Evolutionary conservation across 2,888 invertebrate species (phyloP), one percentile per base, ranked within the genome.

Genomic region (Brassicogethes aeneus): DNA sequence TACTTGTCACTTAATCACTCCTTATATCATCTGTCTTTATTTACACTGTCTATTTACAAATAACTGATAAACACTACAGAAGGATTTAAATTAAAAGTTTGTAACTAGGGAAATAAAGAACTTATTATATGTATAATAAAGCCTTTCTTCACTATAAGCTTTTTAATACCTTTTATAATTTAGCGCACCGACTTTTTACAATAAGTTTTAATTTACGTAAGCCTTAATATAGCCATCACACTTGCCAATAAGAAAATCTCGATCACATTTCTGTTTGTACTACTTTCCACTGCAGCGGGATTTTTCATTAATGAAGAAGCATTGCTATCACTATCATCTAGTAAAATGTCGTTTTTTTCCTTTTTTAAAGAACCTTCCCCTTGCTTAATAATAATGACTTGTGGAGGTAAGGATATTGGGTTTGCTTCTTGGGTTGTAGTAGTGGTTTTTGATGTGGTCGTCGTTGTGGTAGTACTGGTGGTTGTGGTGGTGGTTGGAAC

Each of bases 401-500:
- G 49, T 0, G 50, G 51, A 2, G 54, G 40, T 15, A 70, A 69
- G 43, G 52, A 54, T 30, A 60, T 48, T 2, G 69, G 68, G 15
- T 61, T 55, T 10, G 73, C 65, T 17, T 77, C 75, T 36, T 73
- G 72, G 15, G 69, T 77, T 1, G 77, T 78, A 1, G 67, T 68
- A 2, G 71, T 73, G 0, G 67, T 66, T 1, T 66, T 65, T 0
- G 69, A 66, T 2, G 71, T 70, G 1, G 70, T 69, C 1, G 71
- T 68, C 1, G 70, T 70, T 1, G 69, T 70, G 0, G 73, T 71
- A 1, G 74, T 72, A 0, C 72, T 71, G 1, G 75, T 73, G 0
- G 76, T 74, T 0, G 81, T 76, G 0, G 80, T 79, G 0, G 84
- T 88, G 8, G 86, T 87, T 1, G 90, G 89, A 14, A 89, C 85